Conservation (phyloP, 2,113 vertebrate species). For the Chroicocephalus ridibundus region DNA sequence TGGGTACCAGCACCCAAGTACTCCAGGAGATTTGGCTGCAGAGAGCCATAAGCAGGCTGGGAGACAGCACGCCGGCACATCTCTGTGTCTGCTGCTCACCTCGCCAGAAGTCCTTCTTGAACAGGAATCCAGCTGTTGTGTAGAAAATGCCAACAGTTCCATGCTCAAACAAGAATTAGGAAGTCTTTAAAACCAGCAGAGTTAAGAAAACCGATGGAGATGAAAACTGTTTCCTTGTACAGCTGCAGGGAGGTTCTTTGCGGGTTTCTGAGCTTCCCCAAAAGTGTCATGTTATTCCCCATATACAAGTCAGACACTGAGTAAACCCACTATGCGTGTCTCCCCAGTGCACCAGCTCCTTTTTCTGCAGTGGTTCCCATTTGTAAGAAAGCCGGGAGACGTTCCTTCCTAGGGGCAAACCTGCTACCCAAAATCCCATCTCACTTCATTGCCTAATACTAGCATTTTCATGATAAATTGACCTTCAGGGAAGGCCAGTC, state of each 20-base stretch:
- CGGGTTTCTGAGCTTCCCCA: not conserved
- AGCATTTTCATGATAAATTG: not conserved
- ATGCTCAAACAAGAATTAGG: not conserved
- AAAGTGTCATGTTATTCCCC: not conserved
- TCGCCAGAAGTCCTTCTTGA: not conserved
- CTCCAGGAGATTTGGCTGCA: not conserved
- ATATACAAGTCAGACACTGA: not conserved
- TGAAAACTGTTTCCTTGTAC: not conserved
- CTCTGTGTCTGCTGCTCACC: not conserved
- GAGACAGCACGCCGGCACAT: not conserved
- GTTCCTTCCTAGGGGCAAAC: not conserved
- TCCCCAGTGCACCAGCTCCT: not conserved
- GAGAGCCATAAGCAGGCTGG: not conserved
- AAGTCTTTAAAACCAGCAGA: not conserved
- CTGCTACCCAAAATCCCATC: not conserved
- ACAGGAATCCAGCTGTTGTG: not conserved
- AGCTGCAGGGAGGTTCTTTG: not conserved
- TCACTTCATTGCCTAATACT: not conserved
- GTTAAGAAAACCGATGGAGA: not conserved
- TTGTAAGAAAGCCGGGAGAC: not conserved
- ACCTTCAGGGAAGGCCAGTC: not conserved
- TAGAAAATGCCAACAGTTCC: not conserved
- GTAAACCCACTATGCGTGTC: not conserved
- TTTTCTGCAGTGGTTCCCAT: not conserved
- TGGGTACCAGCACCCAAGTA: not conserved